Base-by-base conservation (phyloP, 2,113 vertebrate species). In the Pontoporia blainvillei region DNA sequence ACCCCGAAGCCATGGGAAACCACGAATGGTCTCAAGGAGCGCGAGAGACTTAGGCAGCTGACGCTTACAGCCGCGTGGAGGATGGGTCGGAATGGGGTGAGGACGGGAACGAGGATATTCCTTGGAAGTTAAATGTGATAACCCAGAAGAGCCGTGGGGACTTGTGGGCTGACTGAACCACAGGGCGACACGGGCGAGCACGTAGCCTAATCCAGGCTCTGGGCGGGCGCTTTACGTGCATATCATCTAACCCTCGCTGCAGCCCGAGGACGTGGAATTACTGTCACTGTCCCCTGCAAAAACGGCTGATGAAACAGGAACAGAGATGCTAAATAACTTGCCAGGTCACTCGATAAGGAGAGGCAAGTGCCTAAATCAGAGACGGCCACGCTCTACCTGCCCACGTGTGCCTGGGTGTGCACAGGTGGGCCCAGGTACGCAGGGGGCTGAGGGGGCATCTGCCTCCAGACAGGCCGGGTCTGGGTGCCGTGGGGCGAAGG, bases 151-250 rank as follows among this genome's bases (percentile, higher is more conserved):
- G 20, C 61, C 9, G 0, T 4, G 15, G 36, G 83, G 31, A 31
- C 34, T 25, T 49, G 83, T 1, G 6, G 15, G 20, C 25, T 61
- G 39, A 44, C 5, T 17, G 57, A 72, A 23, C 14, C 6, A 41
- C 29, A 20, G 34, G 36, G 52, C 0, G 1, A 25, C 31, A 29
- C 0, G 0, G 4, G 49, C 8, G 18, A 21, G 39, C 0, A 5
- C 39, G 41, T 18, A 52, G 54, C 57, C 23, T 1, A 21, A 3
- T 2, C 62, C 27, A 34, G 44, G 57, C 0, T 0, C 34, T 0
- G 8, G 41, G 11, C 11, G 25, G 7, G 20, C 11, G 4, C 15
- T 71, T 31, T 9, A 12, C 4, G 0, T 3, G 23, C 29, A 4
- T 4, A 1, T 34, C 9, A 2, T 21, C 21, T 21, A 46, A 25